Percentiles rank a stretch among this genome's conserved stretches.
These are phyloP conservation scores for Epinephelus lanceolatus DNA, from an alignment of 2,113 vertebrate genomes.

Conservation along the genomic window DNA sequence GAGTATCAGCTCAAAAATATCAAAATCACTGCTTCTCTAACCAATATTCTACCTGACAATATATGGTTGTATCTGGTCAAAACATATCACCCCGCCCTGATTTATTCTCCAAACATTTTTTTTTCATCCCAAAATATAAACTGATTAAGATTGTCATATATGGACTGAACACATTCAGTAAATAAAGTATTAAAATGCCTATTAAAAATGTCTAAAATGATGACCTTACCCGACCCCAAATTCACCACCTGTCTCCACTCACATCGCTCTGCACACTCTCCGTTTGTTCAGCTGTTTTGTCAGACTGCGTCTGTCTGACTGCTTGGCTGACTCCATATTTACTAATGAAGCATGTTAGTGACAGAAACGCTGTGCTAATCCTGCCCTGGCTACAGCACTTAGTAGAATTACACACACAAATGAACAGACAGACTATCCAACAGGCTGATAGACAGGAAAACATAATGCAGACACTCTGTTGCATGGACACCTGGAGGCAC, in stretches of 20 bases:
- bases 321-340: constrained; percentile 60
- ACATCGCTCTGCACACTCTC: background rate
- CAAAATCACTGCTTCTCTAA: too few species aligned
- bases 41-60: too few species aligned
- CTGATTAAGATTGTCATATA: background rate
- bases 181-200: too few species aligned
- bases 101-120: too few species aligned
- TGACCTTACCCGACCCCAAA: constrained; percentile 18
- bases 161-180: too few species aligned
- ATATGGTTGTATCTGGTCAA: too few species aligned
- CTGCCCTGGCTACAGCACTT: constrained; percentile 30
- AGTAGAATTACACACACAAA: constrained; percentile 40
- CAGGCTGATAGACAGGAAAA: constrained; percentile 14
- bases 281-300: constrained; percentile 55
- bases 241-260: constrained; percentile 42
- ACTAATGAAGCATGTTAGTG: constrained; percentile 72
- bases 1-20: too few species aligned
- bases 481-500: background rate
- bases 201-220: background rate
- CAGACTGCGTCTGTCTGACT: constrained; percentile 38
- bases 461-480: background rate
- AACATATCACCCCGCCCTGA: too few species aligned
- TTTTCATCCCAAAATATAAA: background rate
- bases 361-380: constrained; percentile 64
- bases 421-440: constrained; percentile 14